Percentiles rank a stretch among this genome's conserved stretches.
phyloP scores from a whole-genome alignment of 2,797 vertebrate species.

The Alca torda region DNA sequence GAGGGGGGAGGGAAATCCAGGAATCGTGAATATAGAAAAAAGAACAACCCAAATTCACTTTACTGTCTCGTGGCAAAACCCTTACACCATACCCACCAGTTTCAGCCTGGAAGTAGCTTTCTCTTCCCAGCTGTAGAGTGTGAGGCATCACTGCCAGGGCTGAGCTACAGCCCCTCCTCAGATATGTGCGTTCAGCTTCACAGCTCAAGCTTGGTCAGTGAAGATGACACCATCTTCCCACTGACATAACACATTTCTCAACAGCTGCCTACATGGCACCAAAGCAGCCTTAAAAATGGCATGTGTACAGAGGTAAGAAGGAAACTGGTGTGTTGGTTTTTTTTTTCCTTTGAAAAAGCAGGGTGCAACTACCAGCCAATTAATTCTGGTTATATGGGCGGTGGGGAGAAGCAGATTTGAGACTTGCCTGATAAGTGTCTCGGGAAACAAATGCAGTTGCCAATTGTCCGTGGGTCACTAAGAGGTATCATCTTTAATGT shows the following conservation, averaged over 20 bases:
- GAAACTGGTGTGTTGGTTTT: background rate
- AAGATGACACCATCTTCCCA: background rate
- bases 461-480: background rate
- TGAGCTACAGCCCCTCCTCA: background rate
- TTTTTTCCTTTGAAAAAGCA: background rate
- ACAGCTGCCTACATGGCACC: background rate
- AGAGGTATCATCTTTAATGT: background rate
- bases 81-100: rapidly evolving
- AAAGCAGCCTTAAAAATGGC: background rate
- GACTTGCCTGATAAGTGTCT: background rate
- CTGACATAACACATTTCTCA: background rate
- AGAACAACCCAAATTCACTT: background rate
- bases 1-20: background rate
- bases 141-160: background rate
- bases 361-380: background rate
- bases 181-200: background rate
- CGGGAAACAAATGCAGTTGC: background rate
- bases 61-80: background rate
- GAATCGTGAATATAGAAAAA: background rate
- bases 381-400: background rate
- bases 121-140: background rate
- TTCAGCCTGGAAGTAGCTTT: background rate
- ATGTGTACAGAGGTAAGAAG: background rate
- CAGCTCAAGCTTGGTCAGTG: background rate
- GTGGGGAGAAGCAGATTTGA: background rate